phyloP scores from a whole-genome alignment of 2,797 vertebrate genomes.

The Pseudochaenichthys georgianus region DNA sequence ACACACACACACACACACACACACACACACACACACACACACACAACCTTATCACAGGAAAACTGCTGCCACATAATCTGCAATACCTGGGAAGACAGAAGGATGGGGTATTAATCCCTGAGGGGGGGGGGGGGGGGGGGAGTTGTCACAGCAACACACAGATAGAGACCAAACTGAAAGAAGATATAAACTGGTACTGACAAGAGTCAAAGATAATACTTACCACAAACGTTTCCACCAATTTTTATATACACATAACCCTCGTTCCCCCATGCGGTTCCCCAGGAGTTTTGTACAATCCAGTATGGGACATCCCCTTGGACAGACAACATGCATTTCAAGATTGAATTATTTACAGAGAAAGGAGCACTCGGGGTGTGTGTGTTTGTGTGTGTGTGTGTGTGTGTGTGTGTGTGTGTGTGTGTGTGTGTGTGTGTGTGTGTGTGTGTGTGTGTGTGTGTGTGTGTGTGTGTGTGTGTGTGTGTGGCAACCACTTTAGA shows the following conservation, averaged over 20 bases:
- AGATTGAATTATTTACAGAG: slow-evolving; percentile 57
- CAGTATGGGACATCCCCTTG: slow-evolving; percentile 89
- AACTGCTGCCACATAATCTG: slow-evolving; percentile 89
- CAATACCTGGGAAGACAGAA: slow-evolving; percentile 85
- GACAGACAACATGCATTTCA: slow-evolving; percentile 45
- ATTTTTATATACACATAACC: slow-evolving; percentile 93
- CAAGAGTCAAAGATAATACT: slow-evolving; percentile 67
- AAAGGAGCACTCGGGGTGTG: slow-evolving; percentile 11
- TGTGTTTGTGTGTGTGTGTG: slow-evolving; percentile 1
- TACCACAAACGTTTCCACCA: slow-evolving; percentile 90
- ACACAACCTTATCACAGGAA: slow-evolving; percentile 80
- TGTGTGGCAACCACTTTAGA: slow-evolving; percentile 26
- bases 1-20: no score
- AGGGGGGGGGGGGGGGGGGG: slow-evolving; percentile 9
- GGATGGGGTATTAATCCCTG: slow-evolving; percentile 30
- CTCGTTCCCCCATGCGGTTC: slow-evolving; percentile 87
- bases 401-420: slow-evolving; percentile 21
- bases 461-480: slow-evolving; percentile 21
- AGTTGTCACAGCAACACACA: slow-evolving; percentile 11
- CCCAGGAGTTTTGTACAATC: slow-evolving; percentile 96
- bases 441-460: slow-evolving; percentile 23
- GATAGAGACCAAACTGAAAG: slow-evolving; percentile 12
- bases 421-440: background rate
- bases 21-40: no score
- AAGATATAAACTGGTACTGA: slow-evolving; percentile 14